phyloP scores from a whole-genome alignment of 1,140 invertebrate genomes.

The Steinernema khuongi region DNA sequence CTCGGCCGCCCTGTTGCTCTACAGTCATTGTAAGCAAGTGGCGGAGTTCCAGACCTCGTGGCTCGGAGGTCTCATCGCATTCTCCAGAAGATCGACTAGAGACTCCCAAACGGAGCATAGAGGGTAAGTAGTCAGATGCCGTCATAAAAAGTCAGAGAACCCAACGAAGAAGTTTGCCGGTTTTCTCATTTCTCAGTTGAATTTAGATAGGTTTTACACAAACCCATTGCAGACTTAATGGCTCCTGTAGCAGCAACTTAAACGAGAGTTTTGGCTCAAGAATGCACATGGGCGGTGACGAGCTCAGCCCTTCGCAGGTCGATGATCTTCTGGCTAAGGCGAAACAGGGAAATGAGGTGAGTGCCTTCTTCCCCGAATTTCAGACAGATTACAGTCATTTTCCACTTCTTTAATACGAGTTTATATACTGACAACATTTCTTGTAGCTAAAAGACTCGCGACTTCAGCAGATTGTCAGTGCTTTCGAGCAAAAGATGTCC shows the following conservation, averaged over 20 bases:
- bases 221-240: slow-evolving; percentile 6
- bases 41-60: slow-evolving; percentile 26
- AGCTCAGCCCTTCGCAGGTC: neutral
- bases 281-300: slow-evolving; percentile 8
- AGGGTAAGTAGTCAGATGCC: neutral
- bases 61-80: slow-evolving; percentile 3
- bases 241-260: neutral
- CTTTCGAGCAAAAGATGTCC: slow-evolving; percentile 31
- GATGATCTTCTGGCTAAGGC: neutral
- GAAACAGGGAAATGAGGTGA: slow-evolving; percentile 18
- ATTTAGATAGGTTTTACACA: neutral
- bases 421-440: too few relatives aligned
- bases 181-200: neutral
- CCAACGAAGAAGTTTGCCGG: neutral
- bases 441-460: slow-evolving; percentile 30
- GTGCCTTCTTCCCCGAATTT: neutral
- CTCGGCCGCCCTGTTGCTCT: slow-evolving; percentile 28
- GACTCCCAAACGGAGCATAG: neutral
- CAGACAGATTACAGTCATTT: slow-evolving; percentile 4
- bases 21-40: slow-evolving; percentile 35
- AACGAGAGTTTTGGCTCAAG: neutral
- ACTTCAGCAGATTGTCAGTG: slow-evolving; percentile 22
- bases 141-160: too few relatives aligned
- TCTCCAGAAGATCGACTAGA: neutral
- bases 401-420: too few relatives aligned